phyloP scores from a whole-genome alignment of 1,140 invertebrate genomes.

The Triops cancriformis region DNA sequence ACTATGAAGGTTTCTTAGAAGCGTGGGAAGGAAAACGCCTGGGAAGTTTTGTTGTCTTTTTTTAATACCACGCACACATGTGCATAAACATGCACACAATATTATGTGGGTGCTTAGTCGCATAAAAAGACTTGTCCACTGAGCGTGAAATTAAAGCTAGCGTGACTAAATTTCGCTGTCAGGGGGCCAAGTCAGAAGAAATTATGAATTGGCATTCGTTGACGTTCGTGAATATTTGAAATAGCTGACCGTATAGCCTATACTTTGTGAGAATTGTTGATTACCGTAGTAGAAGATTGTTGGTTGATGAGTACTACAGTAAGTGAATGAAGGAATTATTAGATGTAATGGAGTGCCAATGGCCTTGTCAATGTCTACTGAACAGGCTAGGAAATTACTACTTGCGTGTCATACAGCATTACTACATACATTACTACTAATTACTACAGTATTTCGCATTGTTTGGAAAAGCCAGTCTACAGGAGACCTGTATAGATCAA shows the following conservation, averaged over 20 bases:
- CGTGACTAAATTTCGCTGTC: slow-evolving; percentile 4
- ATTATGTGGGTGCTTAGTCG: not conserved
- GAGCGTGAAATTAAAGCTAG: not conserved
- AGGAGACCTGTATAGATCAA: too few species aligned
- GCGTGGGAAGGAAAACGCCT: not conserved
- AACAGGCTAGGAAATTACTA: too few species aligned
- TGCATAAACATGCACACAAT: not conserved
- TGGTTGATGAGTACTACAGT: too few species aligned
- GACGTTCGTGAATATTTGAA: not conserved
- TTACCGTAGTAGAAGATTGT: not conserved
- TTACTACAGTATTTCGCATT: too few species aligned
- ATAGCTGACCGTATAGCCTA: not conserved
- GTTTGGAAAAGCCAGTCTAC: too few species aligned
- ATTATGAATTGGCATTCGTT: not conserved
- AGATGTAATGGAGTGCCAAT: too few species aligned
- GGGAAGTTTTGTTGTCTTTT: not conserved
- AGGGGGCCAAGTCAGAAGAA: not conserved
- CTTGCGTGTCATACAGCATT: too few species aligned
- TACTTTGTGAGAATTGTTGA: not conserved
- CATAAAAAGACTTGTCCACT: not conserved
- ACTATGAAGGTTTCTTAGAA: not conserved
- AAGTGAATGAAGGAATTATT: too few species aligned
- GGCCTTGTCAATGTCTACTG: too few species aligned
- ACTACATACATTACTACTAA: too few species aligned
- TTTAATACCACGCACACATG: not conserved